These are phyloP conservation scores for Cylindroiulus punctatus DNA, from an alignment of 2,888 invertebrate genomes.

Conservation along the genomic window DNA sequence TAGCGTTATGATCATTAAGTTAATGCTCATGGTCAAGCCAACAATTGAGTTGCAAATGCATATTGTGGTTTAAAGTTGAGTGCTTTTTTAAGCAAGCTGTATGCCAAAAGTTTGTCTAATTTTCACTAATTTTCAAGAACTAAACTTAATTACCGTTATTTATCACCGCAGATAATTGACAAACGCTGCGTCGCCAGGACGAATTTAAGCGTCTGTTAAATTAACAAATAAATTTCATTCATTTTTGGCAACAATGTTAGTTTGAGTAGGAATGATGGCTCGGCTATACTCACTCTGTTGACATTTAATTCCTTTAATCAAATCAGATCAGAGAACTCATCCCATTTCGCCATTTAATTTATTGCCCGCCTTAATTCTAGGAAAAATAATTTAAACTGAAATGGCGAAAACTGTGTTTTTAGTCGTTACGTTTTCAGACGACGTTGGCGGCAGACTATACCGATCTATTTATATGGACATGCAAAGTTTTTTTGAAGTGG, in stretches of 20 bases:
- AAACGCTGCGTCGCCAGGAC: not conserved
- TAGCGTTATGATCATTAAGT: too few species aligned
- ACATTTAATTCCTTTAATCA: conserved; percentile 11
- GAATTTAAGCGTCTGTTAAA: conserved; percentile 38
- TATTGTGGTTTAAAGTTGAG: not conserved
- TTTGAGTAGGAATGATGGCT: not conserved
- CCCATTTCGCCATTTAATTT: conserved; percentile 31
- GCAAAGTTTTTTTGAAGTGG: not conserved
- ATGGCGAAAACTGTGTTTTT: conserved; percentile 30
- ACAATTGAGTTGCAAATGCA: not conserved
- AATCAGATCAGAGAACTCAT: not conserved
- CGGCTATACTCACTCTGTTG: not conserved
- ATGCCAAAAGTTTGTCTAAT: not conserved
- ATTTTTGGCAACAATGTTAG: not conserved
- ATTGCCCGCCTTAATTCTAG: not conserved
- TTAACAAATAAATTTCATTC: conserved; percentile 25
- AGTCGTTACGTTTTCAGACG: conserved; percentile 15
- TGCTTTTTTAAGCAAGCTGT: not conserved
- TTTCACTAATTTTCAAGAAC: not conserved
- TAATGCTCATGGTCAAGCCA: not conserved
- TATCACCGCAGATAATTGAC: conserved; percentile 13
- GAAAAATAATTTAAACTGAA: conserved; percentile 35
- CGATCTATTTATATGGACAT: not conserved
- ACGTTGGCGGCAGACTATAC: not conserved
- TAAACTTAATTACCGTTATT: not conserved